phyloP scores from a whole-genome alignment of 2,113 vertebrate genomes.

The Pterophyllum scalare region DNA sequence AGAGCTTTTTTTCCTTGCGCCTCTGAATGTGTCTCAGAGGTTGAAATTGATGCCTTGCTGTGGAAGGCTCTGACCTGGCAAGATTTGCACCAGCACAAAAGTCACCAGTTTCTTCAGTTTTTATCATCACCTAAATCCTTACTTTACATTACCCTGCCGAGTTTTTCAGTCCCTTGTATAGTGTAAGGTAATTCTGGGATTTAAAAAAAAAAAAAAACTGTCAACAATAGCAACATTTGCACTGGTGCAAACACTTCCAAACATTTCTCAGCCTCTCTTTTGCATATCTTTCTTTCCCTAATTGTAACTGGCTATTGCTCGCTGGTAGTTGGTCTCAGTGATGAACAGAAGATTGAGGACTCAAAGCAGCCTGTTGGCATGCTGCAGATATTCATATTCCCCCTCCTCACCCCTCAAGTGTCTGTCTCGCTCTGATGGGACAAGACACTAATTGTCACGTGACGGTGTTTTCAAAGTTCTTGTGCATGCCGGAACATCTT shows the following conservation, averaged over 20 bases:
- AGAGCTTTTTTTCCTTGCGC: conserved; percentile 56
- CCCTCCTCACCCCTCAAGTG: neutral
- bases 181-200: conserved; percentile 28
- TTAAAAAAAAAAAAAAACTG: conserved; percentile 35
- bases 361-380: conserved; percentile 24
- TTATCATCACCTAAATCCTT: conserved; percentile 52
- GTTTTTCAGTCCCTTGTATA: conserved; percentile 18
- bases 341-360: conserved; percentile 39
- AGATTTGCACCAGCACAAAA: conserved; percentile 77
- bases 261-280: conserved; percentile 34
- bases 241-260: conserved; percentile 69
- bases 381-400: conserved; percentile 34
- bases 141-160: conserved; percentile 5
- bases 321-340: conserved; percentile 16
- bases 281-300: conserved; percentile 54
- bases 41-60: conserved; percentile 41
- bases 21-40: conserved; percentile 44
- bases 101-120: conserved; percentile 37
- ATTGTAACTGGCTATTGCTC: conserved; percentile 48
- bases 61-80: conserved; percentile 51
- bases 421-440: conserved; percentile 19
- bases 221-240: conserved; percentile 55
- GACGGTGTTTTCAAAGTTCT: conserved; percentile 53
- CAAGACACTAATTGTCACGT: conserved; percentile 28
- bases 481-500: conserved; percentile 67